Evolutionary conservation across 23 tunicate genomes (phyloP), one percentile per base, ranked within the genome.

Genomic region (Ascidia mentula): DNA sequence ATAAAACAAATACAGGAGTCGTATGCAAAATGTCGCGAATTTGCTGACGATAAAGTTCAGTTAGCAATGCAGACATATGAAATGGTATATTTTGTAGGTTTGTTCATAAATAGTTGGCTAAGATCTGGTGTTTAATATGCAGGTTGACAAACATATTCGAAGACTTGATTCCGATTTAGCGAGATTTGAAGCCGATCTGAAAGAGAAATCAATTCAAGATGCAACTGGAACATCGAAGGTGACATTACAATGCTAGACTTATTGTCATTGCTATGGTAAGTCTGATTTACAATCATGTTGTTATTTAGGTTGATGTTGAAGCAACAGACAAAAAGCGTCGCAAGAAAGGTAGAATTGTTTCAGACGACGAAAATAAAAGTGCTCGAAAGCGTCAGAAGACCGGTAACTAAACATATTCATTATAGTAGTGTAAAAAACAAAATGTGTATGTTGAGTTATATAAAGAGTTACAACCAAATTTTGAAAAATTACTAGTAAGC

Each of bases 71-170:
- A 87, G 75, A 87, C 92, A 9, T 92, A 92, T 46, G 97, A 92
- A 42, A 92, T 87, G 92, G 94, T 88, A 22, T 53, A 28, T 42
- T 42, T 42, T 42, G 53, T 42, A 15, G 53, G 12, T 42, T 42
- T 42, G 15, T 42, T 42, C 15, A 42, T 42, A 9, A 15, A 12
- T 53, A 9, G 28, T 5, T 42, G 12, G 53, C 53, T 42, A 42
- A 42, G 15, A 42, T 9, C 15, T 20, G 22, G 28, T 53, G 13
- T 53, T 40, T 59, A 36, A n/a, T n/a, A n/a, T n/a, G n/a, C 6
- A 90, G 96, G 99, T 95, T 38, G 99, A 95, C 69, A 87, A 87
- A 73, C 99, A 95, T 38, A 95, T 95, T 32, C 74, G 99, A 60
- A 81, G 86, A 46, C 42, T 95, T 0, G 99, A 95, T 69, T 81